Conservation (phyloP, 2,113 vertebrate genomes). For the Oncorhynchus gorbuscha region DNA sequence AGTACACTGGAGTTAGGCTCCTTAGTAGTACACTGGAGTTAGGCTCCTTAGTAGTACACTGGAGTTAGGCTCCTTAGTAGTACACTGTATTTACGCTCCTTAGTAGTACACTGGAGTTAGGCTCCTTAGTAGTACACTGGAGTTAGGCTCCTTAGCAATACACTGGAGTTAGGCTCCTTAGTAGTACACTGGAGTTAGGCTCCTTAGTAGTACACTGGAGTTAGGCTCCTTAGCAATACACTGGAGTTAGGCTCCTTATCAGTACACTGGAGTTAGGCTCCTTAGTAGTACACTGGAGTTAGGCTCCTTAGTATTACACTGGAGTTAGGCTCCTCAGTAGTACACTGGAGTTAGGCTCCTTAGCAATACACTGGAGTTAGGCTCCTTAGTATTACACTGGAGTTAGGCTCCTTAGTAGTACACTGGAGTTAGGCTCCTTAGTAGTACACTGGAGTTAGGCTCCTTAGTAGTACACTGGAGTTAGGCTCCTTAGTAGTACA, state of each 20-base stretch:
- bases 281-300: slow-evolving; percentile 18
- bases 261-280: slow-evolving; percentile 26
- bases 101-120: slow-evolving; percentile 22
- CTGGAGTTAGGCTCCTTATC: slow-evolving; percentile 27
- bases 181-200: slow-evolving; percentile 22
- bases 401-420: slow-evolving; percentile 28
- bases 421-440: slow-evolving; percentile 29
- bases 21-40: slow-evolving; percentile 18
- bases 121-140: slow-evolving; percentile 3
- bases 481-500: slow-evolving; percentile 23
- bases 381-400: slow-evolving; percentile 2
- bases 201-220: slow-evolving; percentile 10
- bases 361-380: slow-evolving; percentile 23
- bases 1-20: slow-evolving; percentile 26
- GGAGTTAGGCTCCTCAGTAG: slow-evolving; percentile 27
- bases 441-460: slow-evolving; percentile 22
- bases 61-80: slow-evolving; percentile 27
- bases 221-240: slow-evolving; percentile 23
- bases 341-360: slow-evolving; percentile 26
- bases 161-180: slow-evolving; percentile 29
- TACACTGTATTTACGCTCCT: too few species aligned
- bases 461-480: slow-evolving; percentile 10
- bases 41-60: slow-evolving; percentile 11
- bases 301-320: slow-evolving; percentile 10
- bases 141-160: slow-evolving; percentile 28